Evolutionary conservation across 2,888 invertebrate genomes (phyloP), one percentile per base, ranked within the genome.

Genomic region (Geophilus truncorum): DNA sequence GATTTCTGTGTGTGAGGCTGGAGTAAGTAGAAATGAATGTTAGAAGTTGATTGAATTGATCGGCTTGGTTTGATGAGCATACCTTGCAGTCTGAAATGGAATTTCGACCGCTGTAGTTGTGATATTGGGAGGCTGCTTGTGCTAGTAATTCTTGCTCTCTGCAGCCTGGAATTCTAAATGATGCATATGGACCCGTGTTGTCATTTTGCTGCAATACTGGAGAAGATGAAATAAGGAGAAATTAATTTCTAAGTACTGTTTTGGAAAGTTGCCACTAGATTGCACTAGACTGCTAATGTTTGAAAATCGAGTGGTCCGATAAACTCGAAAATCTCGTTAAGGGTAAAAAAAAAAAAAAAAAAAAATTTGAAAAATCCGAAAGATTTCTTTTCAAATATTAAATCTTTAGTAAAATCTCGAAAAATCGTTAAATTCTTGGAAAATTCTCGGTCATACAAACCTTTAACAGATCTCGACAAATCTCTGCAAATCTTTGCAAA

Each of bases 101-200:
- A 79, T 79, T 79, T 9, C 70, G 79, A 25, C 57, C n/a, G 18
- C 51, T 79, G 32, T 79, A 79, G 4, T 57, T 62, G 18, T 79
- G 79, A 70, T 62, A 79, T 30, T 79, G 79, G 28, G 79, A 25
- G 9, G 79, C 28, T 30, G 57, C 62, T 28, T 62, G 80, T 10
- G 51, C 36, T n/a, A 77, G 25, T 40, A 78, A 40, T 51, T 81
- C 81, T 6, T 40, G 34, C 70, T 81, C 80, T 12, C 80, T 21
- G 51, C 77, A 80, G 15, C 80, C 80, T 23, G 81, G 81, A 75
- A 79, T 78, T 83, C 85, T 86, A 84, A 87, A 87, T 81, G 87
- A 87, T 34, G 87, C 87, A 83, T 87, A 87, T 5, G 87, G 87
- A 82, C 86, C 86, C 4, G 18, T 15, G 80, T 87, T 86, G 83